Percentiles rank a stretch among this genome's conserved stretches.
phyloP scores from a whole-genome alignment of 2,113 vertebrate genomes.

The Podarcis muralis region DNA sequence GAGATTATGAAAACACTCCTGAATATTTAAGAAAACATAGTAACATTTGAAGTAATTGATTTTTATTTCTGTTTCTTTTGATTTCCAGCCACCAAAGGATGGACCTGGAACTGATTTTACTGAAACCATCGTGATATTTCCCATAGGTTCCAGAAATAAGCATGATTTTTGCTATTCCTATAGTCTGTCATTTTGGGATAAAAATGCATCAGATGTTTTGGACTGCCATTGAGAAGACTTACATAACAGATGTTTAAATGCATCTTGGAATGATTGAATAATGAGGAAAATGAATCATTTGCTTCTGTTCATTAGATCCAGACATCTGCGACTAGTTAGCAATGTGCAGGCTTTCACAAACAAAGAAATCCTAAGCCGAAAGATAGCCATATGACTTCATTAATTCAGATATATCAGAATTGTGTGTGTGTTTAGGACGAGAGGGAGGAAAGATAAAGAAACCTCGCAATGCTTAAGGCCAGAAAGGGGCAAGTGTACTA shows the following conservation, averaged over 20 bases:
- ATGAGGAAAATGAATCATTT: constrained; percentile 24
- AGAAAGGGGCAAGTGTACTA: no score
- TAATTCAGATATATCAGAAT: constrained; percentile 1
- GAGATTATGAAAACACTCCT: background rate
- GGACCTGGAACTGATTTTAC: background rate
- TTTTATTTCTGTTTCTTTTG: background rate
- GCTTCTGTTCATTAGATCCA: constrained; percentile 6
- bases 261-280: constrained; percentile 18
- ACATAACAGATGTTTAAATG: constrained; percentile 6
- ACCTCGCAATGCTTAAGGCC: no score
- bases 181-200: background rate
- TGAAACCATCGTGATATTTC: background rate
- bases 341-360: constrained; percentile 8
- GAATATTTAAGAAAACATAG: background rate
- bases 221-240: background rate
- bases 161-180: background rate
- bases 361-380: background rate
- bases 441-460: background rate
- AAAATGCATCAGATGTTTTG: constrained; percentile 2
- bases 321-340: constrained; percentile 6
- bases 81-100: background rate
- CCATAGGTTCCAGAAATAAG: background rate
- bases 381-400: constrained; percentile 14
- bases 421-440: background rate
- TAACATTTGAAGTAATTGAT: background rate